Conservation (phyloP, 1,140 invertebrate genomes). For the Sweltsa coloradensis region DNA sequence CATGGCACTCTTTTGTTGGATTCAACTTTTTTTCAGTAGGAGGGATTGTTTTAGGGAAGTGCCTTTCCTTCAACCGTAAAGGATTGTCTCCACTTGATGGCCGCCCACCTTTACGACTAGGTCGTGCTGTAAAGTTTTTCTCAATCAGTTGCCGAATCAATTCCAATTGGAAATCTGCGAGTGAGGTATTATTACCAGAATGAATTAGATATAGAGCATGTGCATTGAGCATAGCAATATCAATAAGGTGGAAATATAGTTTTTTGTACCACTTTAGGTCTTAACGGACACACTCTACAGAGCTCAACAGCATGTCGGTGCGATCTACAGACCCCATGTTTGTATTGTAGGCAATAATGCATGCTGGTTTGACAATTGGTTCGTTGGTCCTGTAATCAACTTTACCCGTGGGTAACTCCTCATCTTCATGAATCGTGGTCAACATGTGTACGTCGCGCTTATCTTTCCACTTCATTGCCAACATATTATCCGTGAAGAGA, state of each 20-base stretch:
- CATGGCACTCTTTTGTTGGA: no score
- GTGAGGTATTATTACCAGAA: background rate
- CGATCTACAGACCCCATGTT: conserved; percentile 10
- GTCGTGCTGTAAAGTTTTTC: background rate
- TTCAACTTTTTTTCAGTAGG: background rate
- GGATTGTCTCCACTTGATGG: background rate
- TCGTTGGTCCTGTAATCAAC: background rate
- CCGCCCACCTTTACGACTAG: background rate
- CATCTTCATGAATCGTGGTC: background rate
- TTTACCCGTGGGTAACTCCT: background rate
- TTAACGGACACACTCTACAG: background rate
- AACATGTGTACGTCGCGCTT: background rate
- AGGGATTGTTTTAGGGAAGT: conserved; percentile 2
- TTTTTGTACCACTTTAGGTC: background rate
- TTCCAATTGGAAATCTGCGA: conserved; percentile 1
- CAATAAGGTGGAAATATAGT: conserved; percentile 8
- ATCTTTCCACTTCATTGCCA: background rate
- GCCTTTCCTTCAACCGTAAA: background rate
- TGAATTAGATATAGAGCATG: background rate
- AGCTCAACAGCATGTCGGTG: conserved; percentile 7
- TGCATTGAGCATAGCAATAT: conserved; percentile 2
- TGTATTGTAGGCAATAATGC: conserved; percentile 10
- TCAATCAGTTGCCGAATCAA: background rate
- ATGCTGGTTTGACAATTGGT: conserved; percentile 3
- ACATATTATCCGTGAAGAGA: background rate